phyloP scores from a whole-genome alignment of 2,888 invertebrate genomes.

The Helleia helle region DNA sequence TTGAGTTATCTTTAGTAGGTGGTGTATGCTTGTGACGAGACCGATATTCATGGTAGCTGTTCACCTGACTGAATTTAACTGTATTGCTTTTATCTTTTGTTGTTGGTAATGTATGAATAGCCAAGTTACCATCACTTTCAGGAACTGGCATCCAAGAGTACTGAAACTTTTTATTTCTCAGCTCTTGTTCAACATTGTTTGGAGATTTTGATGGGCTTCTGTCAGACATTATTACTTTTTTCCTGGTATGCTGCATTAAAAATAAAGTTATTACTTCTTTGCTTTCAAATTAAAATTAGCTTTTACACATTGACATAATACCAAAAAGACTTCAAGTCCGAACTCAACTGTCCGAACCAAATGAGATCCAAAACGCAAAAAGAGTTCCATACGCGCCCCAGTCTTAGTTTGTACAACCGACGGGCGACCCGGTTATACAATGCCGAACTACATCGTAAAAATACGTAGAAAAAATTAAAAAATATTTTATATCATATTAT shows the following conservation, averaged over 20 bases:
- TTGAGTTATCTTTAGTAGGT: slow-evolving; percentile 47
- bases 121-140: slow-evolving; percentile 48
- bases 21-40: slow-evolving; percentile 63
- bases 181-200: slow-evolving; percentile 20
- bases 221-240: slow-evolving; percentile 16
- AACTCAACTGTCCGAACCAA: too few relatives aligned
- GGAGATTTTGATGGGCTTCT: slow-evolving; percentile 34
- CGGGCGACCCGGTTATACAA: too few relatives aligned
- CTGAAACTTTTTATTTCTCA: slow-evolving; percentile 39
- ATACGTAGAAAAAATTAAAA: too few relatives aligned
- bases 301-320: too few relatives aligned
- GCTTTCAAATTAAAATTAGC: too few relatives aligned
- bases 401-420: too few relatives aligned
- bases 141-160: slow-evolving; percentile 68
- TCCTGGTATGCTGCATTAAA: slow-evolving; percentile 31
- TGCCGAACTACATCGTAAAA: too few relatives aligned
- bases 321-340: too few relatives aligned
- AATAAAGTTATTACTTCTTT: too few relatives aligned
- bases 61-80: slow-evolving; percentile 53
- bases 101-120: slow-evolving; percentile 50
- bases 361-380: too few relatives aligned
- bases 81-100: slow-evolving; percentile 39
- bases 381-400: too few relatives aligned
- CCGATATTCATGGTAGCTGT: slow-evolving; percentile 62
- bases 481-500: too few relatives aligned